Evolutionary conservation across 2,888 invertebrate genomes (phyloP).

Genomic region (Meandrusa payeni): DNA sequence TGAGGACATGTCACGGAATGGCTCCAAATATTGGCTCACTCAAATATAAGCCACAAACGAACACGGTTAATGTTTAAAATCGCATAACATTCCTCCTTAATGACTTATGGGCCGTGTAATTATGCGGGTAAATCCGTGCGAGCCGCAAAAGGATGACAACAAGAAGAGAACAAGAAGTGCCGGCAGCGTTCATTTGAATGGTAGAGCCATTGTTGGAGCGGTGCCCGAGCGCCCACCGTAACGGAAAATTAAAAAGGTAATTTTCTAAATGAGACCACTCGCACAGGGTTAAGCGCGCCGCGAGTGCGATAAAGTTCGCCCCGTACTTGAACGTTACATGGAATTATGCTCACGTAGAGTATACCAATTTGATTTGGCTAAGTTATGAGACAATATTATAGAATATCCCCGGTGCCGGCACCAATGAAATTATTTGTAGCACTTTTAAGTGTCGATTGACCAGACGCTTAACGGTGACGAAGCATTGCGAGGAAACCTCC

Average conservation of each 20-base stretch:
- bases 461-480: no score
- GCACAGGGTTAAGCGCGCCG: slow-evolving; percentile 41
- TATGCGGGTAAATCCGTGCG: slow-evolving; percentile 13
- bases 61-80: slow-evolving; percentile 1
- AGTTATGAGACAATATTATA: no score
- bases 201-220: slow-evolving; percentile 29
- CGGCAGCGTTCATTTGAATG: slow-evolving; percentile 32
- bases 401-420: no score
- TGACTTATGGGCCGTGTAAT: slow-evolving; percentile 13
- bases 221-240: slow-evolving; percentile 41
- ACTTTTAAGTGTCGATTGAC: no score
- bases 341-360: no score
- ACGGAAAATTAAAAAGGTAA: slow-evolving; percentile 72
- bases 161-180: slow-evolving; percentile 32
- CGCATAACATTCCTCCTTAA: not conserved
- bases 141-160: slow-evolving; percentile 17
- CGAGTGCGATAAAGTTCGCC: slow-evolving; percentile 25
- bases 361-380: no score
- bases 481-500: no score
- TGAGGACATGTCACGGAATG: no score
- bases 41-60: slow-evolving; percentile 1
- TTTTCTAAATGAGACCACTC: slow-evolving; percentile 62
- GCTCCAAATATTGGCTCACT: not conserved
- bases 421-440: no score
- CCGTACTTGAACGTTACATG: no score